These are phyloP conservation scores for Orestias chungarensis DNA, from an alignment of 2,797 vertebrate genomes.

Conservation along the genomic window DNA sequence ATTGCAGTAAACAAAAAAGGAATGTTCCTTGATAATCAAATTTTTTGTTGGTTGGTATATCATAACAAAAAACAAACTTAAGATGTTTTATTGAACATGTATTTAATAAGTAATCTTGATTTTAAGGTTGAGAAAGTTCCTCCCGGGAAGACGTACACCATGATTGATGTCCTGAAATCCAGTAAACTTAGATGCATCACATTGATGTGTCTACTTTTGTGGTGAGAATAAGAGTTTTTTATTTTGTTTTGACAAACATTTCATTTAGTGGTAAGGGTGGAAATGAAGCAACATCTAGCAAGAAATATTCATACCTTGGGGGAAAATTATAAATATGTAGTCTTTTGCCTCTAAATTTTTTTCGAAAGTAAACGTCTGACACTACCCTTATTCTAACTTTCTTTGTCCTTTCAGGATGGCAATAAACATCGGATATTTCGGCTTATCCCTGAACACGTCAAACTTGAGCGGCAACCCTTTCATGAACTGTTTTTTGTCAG, in stretches of 20 bases:
- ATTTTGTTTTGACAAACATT: not conserved
- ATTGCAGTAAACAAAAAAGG: not conserved
- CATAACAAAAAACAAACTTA: not conserved
- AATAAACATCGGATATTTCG: conserved; percentile 92
- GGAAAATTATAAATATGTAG: not conserved
- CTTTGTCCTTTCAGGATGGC: conserved; percentile 83
- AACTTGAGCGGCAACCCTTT: conserved; percentile 90
- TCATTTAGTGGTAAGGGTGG: not conserved
- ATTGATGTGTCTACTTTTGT: conserved; percentile 87
- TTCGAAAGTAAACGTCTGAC: not conserved
- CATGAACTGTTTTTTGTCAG: conserved; percentile 90
- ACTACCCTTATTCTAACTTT: not conserved
- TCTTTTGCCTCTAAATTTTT: not conserved
- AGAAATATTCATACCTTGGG: not conserved
- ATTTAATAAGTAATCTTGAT: not conserved
- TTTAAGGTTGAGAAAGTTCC: conserved; percentile 31
- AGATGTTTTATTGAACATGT: not conserved
- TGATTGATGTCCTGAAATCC: conserved; percentile 87
- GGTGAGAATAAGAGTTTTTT: conserved; percentile 76
- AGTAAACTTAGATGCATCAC: conserved; percentile 88
- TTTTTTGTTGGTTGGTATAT: not conserved
- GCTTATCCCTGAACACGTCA: conserved; percentile 91
- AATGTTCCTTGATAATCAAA: not conserved
- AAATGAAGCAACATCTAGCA: not conserved
- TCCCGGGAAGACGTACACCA: conserved; percentile 71